Percentiles rank a stretch among this genome's conserved stretches.
Evolutionary conservation across 2,888 invertebrate genomes (phyloP).

Genomic region (Pharmacophagus antenor): DNA sequence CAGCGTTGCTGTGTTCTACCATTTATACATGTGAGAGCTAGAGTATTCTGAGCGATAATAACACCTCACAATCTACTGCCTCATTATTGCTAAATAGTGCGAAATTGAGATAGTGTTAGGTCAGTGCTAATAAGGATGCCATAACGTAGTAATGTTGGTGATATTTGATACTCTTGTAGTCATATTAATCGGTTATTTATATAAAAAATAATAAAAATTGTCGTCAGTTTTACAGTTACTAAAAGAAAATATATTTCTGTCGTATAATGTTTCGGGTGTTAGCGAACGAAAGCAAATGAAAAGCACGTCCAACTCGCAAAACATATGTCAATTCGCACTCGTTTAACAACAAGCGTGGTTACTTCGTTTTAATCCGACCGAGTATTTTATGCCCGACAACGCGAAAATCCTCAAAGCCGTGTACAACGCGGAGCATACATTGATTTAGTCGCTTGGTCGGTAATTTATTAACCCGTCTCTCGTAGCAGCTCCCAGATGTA

Average conservation of each 20-base stretch:
- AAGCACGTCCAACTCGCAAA: background rate
- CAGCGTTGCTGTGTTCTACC: too few species aligned
- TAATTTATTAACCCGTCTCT: conserved; percentile 24
- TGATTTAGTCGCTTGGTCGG: conserved; percentile 24
- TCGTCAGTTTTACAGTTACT: background rate
- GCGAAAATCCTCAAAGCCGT: conserved; percentile 26
- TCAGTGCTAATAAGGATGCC: too few species aligned
- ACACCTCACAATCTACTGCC: too few species aligned
- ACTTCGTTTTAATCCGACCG: conserved; percentile 20
- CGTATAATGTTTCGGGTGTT: background rate
- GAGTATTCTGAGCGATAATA: too few species aligned
- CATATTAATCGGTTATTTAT: too few species aligned
- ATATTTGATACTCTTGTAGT: too few species aligned
- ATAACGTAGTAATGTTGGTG: too few species aligned
- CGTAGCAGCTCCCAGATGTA: conserved; percentile 3
- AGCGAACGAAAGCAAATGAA: background rate
- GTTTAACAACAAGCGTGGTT: conserved; percentile 8
- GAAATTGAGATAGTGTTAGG: too few species aligned
- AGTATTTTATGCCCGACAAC: conserved; percentile 24
- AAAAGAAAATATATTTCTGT: background rate
- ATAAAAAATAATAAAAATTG: too few species aligned
- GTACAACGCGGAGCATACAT: conserved; percentile 25
- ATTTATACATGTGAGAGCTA: too few species aligned
- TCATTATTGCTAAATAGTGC: too few species aligned
- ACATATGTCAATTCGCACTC: conserved; percentile 4